These are phyloP conservation scores for Antechinus flavipes DNA, from an alignment of 2,113 vertebrate genomes.

Conservation along the genomic window DNA sequence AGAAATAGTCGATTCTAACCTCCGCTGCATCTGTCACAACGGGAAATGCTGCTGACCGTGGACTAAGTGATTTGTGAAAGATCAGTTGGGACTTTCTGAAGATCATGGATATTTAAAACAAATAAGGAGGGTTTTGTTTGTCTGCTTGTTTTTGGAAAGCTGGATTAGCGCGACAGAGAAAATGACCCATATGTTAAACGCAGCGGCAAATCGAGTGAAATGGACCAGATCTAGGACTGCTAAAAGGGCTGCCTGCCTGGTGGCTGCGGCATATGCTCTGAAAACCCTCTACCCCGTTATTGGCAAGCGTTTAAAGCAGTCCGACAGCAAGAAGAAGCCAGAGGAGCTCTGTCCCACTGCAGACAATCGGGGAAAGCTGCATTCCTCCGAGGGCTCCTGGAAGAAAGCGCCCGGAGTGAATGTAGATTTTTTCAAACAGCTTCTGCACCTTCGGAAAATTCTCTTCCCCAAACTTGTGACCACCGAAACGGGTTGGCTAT, in stretches of 20 bases:
- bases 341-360: constrained; percentile 54
- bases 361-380: constrained; percentile 58
- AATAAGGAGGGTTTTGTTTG: background rate
- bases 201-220: constrained; percentile 86
- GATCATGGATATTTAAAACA: constrained; percentile 42
- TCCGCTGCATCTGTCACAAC: constrained; percentile 27
- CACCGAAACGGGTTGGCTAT: constrained; percentile 92
- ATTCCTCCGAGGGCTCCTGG: constrained; percentile 7
- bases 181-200: constrained; percentile 92
- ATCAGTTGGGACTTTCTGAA: constrained; percentile 45
- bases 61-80: constrained; percentile 60
- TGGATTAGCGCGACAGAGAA: constrained; percentile 66
- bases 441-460: constrained; percentile 91
- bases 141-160: constrained; percentile 29
- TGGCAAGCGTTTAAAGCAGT: constrained; percentile 82
- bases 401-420: constrained; percentile 89
- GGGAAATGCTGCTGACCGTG: constrained; percentile 49
- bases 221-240: constrained; percentile 89
- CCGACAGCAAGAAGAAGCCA: constrained; percentile 51
- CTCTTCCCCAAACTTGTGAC: constrained; percentile 94
- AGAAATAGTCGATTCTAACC: background rate
- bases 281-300: constrained; percentile 90
- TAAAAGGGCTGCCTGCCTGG: constrained; percentile 89
- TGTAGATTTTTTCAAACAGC: constrained; percentile 92
- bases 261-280: constrained; percentile 91